Evolutionary conservation across 2,888 invertebrate species (phyloP).

Genomic region (Ypsolopha sequella): DNA sequence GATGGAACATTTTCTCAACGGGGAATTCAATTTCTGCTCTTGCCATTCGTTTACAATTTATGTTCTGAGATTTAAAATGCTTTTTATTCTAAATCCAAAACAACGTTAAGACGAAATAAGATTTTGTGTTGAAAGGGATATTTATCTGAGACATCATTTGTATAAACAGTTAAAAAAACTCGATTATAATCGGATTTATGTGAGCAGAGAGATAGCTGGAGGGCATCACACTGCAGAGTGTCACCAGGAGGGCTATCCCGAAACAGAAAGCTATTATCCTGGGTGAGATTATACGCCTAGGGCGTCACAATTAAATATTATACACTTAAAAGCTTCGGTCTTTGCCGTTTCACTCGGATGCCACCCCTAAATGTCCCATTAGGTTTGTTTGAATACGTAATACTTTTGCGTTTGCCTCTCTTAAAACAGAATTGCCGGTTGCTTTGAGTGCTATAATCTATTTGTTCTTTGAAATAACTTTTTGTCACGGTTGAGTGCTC

Average conservation of each 20-base stretch:
- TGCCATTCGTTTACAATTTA: conserved; percentile 58
- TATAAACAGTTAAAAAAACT: conserved; percentile 45
- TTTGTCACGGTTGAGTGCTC: conserved; percentile 59
- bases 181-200: conserved; percentile 67
- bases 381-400: conserved; percentile 71
- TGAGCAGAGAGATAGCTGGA: conserved; percentile 51
- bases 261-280: conserved; percentile 72
- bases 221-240: conserved; percentile 65
- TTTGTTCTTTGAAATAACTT: conserved; percentile 67
- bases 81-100: neutral
- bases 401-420: conserved; percentile 70
- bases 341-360: conserved; percentile 70
- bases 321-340: conserved; percentile 72
- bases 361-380: conserved; percentile 72
- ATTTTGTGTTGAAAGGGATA: no score
- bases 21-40: conserved; percentile 64
- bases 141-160: conserved; percentile 29
- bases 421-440: conserved; percentile 67
- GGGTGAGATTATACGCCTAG: conserved; percentile 72
- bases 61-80: conserved; percentile 27
- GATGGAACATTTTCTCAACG: conserved; percentile 67
- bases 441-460: conserved; percentile 69
- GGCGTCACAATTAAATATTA: conserved; percentile 73
- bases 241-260: conserved; percentile 65
- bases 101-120: no score